Base-by-base conservation (phyloP, 2,888 invertebrate genomes). In the Caenorhabditis drosophilae region DNA sequence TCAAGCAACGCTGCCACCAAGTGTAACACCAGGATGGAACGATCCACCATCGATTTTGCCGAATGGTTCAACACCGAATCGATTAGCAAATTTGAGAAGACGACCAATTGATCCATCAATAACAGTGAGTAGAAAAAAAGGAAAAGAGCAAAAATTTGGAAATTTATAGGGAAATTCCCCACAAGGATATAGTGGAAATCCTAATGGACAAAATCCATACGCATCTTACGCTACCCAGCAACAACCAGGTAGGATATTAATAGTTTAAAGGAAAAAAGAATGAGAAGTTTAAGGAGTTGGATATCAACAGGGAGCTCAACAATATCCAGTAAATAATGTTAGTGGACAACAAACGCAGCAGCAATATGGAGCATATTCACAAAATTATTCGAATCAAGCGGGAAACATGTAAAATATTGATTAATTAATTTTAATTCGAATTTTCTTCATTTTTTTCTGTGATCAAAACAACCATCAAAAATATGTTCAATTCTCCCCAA, bases 11-110 rank as follows among this genome's bases (percentile, higher is more conserved):
- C 48, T 73, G 23, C 73, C 70, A 23, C 50, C 70, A 15, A 47
- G 41, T 27, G 67, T 73, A 7, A 62, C 67, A 25, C 64, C 70
- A 15, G 76, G 76, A 15, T 76, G 76, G 76, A 76, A 76, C 53
- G 76, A 76, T 60, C 76, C 76, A 23, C 76, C 76, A 42, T 31
- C 66, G 12, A 51, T 62, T 23, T 38, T 55, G 11, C 35, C 51
- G 11, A 49, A 45, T 25, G 27, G 40, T 2, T 44, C 44, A 22
- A 26, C 61, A 15, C 20, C 60, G 16, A 72, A 62, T 41, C 59
- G 71, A 18, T 52, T 72, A 11, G 61, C 51, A 6, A 64, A 67
- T 20, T 66, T 71, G 66, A 42, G 70, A 20, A 53, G 61, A 35
- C 53, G 74, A 25, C 71, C 70, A 23, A 66, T 74, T 15, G 70